Evolutionary conservation across 92 coral and sea anemone species (phyloP).

Genomic region (Virgularia gustaviana): DNA sequence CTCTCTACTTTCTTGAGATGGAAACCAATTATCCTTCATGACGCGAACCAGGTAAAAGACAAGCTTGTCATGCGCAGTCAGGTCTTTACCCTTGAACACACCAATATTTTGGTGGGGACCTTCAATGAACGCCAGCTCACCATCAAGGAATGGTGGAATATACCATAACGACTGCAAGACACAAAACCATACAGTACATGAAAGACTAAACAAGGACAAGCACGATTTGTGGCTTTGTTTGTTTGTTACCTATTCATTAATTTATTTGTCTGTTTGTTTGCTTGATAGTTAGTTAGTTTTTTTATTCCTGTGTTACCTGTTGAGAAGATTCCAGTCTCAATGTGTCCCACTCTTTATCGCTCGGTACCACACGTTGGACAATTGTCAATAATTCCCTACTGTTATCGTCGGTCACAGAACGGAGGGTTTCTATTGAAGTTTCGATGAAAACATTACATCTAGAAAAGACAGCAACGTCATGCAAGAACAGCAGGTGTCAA

Average conservation of each 20-base stretch:
- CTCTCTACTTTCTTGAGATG: neutral
- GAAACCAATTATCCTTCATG: neutral
- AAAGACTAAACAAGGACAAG: too few relatives aligned
- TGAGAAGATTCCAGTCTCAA: neutral
- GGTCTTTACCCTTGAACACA: neutral
- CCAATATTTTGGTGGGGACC: neutral
- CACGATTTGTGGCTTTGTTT: too few relatives aligned
- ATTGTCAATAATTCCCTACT: neutral
- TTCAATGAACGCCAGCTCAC: conserved; percentile 12
- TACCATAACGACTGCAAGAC: conserved; percentile 17
- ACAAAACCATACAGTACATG: neutral
- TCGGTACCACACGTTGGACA: neutral
- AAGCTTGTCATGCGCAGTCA: conserved; percentile 7
- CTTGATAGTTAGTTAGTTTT: too few relatives aligned
- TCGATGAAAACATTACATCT: neutral
- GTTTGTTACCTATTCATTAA: too few relatives aligned
- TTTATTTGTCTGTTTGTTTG: too few relatives aligned
- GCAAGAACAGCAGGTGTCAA: too few relatives aligned
- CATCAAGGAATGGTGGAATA: conserved; percentile 23
- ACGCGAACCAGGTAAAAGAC: neutral
- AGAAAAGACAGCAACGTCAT: too few relatives aligned
- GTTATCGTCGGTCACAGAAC: neutral
- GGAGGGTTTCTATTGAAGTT: neutral
- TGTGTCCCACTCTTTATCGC: neutral
- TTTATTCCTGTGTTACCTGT: too few relatives aligned